Base-by-base conservation (phyloP, 2,888 invertebrate genomes). In the Campoletis raptor region DNA sequence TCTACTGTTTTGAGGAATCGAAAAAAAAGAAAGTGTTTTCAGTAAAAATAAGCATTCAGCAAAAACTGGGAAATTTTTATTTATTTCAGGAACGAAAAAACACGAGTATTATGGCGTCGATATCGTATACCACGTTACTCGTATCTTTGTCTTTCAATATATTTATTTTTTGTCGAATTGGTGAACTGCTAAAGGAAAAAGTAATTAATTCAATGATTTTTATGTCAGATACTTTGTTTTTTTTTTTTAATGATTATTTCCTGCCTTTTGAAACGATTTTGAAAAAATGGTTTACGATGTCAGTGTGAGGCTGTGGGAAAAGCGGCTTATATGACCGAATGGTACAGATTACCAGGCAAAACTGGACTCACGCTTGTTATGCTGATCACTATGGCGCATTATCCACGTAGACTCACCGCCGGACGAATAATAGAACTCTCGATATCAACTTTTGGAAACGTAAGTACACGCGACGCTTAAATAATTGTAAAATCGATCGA, bases 131-230 rank as follows among this genome's bases (percentile, higher is more conserved):
- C 5, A 74, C 83, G 7, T 15, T 83, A 12, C 82, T 88, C 0
- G 54, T 82, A 1, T 78, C 86, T 18, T 57, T 85, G 12, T 61
- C 77, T 57, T 86, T 86, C 36, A 86, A 86, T 61, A 82, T 86
- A 45, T 85, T 83, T 12, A 84, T 88, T 40, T 84, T 81, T 76
- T 88, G 88, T 48, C 70, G 67, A 7, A 80, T 86, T n/a, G 93
- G 93, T 1, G 92, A 93, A 78, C 85, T 91, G 24, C 85, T 92
- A 1, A 89, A 88, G 0, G 91, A 92, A 76, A 86, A 92, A 89
- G 92, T 92, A 90, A 66, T 61, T 1, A 18, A 21, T 57, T 21
- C 7, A 37, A 40, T 24, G 52, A 2, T 15, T 24, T 45, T 67
- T 4, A 30, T 77, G 2, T 77, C 42, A 0, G 54, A 66, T 15